Evolutionary conservation across 2,113 vertebrate genomes (phyloP).

Genomic region (Apteryx owenii): DNA sequence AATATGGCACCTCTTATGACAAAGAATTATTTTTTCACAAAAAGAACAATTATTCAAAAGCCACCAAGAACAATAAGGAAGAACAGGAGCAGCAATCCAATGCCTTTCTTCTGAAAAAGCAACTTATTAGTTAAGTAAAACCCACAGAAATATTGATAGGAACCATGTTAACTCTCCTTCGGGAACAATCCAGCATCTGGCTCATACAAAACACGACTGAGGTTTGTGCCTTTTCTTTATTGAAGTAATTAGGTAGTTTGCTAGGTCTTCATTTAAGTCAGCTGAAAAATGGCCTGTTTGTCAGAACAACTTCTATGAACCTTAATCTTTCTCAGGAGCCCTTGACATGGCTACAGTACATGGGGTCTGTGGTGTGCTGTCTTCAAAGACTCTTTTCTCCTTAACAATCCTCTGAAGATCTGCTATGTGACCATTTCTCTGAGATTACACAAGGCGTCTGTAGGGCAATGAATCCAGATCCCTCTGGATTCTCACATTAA

Average conservation of each 20-base stretch:
- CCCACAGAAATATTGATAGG: not conserved
- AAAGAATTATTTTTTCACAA: slow-evolving; percentile 1
- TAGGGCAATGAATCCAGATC: not conserved
- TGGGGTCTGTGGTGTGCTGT: not conserved
- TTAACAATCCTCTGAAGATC: not conserved
- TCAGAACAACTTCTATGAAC: not conserved
- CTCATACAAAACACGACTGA: not conserved
- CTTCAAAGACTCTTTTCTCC: not conserved
- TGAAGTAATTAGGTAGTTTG: not conserved
- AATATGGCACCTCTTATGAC: slow-evolving; percentile 6
- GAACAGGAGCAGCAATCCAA: not conserved
- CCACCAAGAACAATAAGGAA: not conserved
- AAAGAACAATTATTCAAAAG: slow-evolving; percentile 7
- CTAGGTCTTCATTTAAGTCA: not conserved
- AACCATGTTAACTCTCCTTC: not conserved
- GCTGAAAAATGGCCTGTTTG: not conserved
- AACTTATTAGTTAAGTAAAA: not conserved
- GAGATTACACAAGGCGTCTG: not conserved
- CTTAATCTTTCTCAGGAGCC: not conserved
- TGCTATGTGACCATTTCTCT: not conserved
- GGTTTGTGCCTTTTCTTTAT: not conserved
- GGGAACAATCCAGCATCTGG: not conserved
- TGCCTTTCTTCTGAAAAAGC: not conserved
- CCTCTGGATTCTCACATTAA: not conserved
- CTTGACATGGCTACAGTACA: not conserved